phyloP scores from a whole-genome alignment of 1,140 invertebrate genomes.

The Temnothorax longispinosus region DNA sequence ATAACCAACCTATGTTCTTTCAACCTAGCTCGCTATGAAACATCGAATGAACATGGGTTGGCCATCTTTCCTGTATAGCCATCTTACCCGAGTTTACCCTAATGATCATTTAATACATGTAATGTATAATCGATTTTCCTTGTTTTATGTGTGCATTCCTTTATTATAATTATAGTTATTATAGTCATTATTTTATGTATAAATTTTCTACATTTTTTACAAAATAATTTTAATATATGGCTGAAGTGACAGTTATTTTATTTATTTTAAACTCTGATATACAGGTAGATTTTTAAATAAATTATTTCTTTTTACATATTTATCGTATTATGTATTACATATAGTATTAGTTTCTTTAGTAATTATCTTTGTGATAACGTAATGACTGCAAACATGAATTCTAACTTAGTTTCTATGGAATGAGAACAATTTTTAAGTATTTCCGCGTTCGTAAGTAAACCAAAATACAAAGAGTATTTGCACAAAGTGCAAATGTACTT shows the following conservation, averaged over 20 bases:
- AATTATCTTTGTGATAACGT: background rate
- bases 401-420: background rate
- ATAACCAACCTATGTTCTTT: background rate
- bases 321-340: background rate
- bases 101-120: background rate
- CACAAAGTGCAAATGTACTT: slow-evolving; percentile 57
- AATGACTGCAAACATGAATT: background rate
- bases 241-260: background rate
- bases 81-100: too few relatives aligned
- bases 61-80: too few relatives aligned
- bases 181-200: background rate
- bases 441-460: slow-evolving; percentile 3
- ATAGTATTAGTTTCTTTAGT: background rate
- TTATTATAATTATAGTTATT: background rate
- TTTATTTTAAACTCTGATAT: background rate
- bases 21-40: too few relatives aligned
- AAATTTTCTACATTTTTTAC: background rate
- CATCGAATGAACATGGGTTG: too few relatives aligned
- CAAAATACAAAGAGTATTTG: slow-evolving; percentile 21
- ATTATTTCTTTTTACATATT: background rate
- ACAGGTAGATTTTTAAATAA: too few relatives aligned
- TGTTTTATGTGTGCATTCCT: background rate
- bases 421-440: background rate
- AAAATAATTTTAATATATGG: background rate
- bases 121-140: background rate